phyloP scores from a whole-genome alignment of 2,113 vertebrate species.

The Cebidichthys violaceus region DNA sequence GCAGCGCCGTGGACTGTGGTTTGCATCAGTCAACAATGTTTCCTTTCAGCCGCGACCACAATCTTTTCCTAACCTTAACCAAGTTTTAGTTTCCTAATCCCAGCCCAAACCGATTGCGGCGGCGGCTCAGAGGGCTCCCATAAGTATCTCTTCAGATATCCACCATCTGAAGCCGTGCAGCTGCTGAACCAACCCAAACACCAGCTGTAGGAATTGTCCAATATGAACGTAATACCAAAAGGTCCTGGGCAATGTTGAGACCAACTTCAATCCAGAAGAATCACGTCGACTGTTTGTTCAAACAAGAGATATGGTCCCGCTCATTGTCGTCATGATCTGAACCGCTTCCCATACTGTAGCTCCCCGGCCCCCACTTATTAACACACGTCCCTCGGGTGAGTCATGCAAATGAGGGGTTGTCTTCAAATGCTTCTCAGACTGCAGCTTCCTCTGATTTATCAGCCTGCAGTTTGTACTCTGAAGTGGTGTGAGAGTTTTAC shows the following conservation, averaged over 20 bases:
- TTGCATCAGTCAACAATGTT: not conserved
- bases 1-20: not conserved
- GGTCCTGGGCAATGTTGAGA: not conserved
- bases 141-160: not conserved
- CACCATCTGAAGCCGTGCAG: not conserved
- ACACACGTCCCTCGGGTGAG: constrained; percentile 27
- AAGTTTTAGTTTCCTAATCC: constrained; percentile 10
- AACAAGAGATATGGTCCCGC: not conserved
- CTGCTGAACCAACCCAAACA: not conserved
- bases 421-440: constrained; percentile 25
- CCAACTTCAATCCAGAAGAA: not conserved
- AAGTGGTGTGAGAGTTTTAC: constrained; percentile 41
- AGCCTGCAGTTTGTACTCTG: constrained; percentile 7
- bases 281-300: not conserved
- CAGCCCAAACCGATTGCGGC: not conserved
- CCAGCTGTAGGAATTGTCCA: not conserved
- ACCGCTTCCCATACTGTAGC: constrained; percentile 32
- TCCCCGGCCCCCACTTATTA: constrained; percentile 12
- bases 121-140: not conserved
- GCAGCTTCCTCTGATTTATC: constrained; percentile 37
- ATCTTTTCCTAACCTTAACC: not conserved
- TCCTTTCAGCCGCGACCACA: constrained; percentile 6
- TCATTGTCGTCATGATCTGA: constrained; percentile 17
- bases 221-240: too few relatives aligned
- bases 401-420: constrained; percentile 36